Base-by-base conservation (phyloP, 2,888 invertebrate genomes). In the Reticulitermes lucifugus region DNA sequence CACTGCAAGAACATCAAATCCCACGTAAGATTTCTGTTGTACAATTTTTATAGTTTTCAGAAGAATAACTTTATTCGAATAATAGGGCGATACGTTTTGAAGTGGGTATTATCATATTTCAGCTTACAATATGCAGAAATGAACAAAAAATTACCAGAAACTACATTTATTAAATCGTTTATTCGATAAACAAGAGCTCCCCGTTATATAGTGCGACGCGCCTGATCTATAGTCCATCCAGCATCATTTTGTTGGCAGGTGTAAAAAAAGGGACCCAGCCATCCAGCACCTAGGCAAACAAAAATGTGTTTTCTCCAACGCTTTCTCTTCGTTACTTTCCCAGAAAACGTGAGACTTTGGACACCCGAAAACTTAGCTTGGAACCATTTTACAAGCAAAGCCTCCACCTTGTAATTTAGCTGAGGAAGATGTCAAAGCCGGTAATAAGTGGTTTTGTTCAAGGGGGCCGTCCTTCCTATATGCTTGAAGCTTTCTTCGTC, bases 361-460 rank as follows among this genome's bases (percentile, higher is more conserved):
- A 65, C 65, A 65, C 65, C 25, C 65, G 65, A 65, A 65, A 65
- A 65, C 25, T 65, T 65, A 65, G 65, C 65, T 65, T 65, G 65
- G 65, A 65, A 65, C 65, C 65, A 65, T 65, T 65, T 65, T 65
- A 65, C 65, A 65, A 65, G 65, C 9, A 65, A 65, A 65, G n/a
- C 65, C 10, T 65, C 65, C 75, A 86, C 79, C 86, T 83, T 84
- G 86, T 86, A 86, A 86, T 86, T 86, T 86, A 86, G 82, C 86
- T 86, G 83, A 86, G 85, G 79, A 86, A 86, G 86, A 86, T 86
- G 86, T 86, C 86, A 86, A 86, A 86, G 85, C 75, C 85, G 43
- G 85, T 86, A 86, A 86, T 86, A 86, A 86, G 86, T 86, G 86
- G 86, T 85, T 86, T 86, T 84, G 86, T 84, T 86, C 81, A 83